Conservation (phyloP, 2,113 vertebrate genomes). For the Carassius auratus region DNA sequence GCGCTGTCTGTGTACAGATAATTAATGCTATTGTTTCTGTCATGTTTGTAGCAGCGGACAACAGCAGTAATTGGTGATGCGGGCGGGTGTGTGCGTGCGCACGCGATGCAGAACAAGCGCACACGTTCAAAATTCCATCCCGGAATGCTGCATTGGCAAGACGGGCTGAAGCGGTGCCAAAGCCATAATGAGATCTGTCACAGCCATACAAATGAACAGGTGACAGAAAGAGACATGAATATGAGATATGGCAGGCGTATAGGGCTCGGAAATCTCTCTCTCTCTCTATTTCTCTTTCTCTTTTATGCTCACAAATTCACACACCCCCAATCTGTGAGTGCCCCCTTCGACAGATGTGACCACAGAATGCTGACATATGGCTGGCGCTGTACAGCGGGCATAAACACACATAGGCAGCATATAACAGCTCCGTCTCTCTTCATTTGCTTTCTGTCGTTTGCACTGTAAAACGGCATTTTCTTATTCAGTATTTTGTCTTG, state of each 20-base stretch:
- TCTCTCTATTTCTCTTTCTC: constrained; percentile 14
- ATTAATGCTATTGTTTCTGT: constrained; percentile 51
- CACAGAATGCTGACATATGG: constrained; percentile 62
- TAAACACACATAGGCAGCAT: constrained; percentile 53
- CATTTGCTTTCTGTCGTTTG: constrained; percentile 30
- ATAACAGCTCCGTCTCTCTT: constrained; percentile 51
- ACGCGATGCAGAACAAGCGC: constrained; percentile 34
- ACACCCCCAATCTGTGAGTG: constrained; percentile 48
- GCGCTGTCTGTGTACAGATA: constrained; percentile 39
- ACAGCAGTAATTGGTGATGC: constrained; percentile 46
- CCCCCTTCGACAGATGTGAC: constrained; percentile 55
- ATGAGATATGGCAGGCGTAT: constrained; percentile 62
- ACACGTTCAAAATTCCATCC: constrained; percentile 70
- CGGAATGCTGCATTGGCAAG: constrained; percentile 75
- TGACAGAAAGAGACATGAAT: constrained; percentile 72
- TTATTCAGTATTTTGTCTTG: constrained; percentile 7
- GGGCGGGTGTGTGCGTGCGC: not conserved
- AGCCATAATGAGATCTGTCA: constrained; percentile 81
- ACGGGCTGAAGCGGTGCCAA: constrained; percentile 77
- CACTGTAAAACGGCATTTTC: constrained; percentile 1
- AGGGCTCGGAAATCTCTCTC: constrained; percentile 35
- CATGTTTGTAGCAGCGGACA: constrained; percentile 47
- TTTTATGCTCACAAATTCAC: constrained; percentile 32
- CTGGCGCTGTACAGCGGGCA: constrained; percentile 48
- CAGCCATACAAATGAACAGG: constrained; percentile 77